Evolutionary conservation across 1,140 invertebrate genomes (phyloP), one percentile per base, ranked within the genome.

Genomic region (Anastatus disparis): DNA sequence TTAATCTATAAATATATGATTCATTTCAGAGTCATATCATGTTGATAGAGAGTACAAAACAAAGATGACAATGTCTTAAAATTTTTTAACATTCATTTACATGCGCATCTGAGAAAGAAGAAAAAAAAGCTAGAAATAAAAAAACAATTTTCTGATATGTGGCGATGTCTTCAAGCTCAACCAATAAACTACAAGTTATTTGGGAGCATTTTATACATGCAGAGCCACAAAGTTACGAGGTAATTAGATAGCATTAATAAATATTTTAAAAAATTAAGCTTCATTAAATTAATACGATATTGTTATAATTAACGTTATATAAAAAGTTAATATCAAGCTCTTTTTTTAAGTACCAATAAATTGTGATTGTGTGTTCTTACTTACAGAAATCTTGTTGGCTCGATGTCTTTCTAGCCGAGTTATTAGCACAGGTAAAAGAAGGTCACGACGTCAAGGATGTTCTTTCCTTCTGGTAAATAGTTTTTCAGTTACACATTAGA

Each of bases 361-460:
- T 38, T 38, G 6, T n/a, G n/a, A n/a, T n/a, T 38, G n/a, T n/a
- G n/a, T n/a, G n/a, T n/a, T n/a, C n/a, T 20, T 77, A 75, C 72
- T 88, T 88, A 58, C 82, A 91, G 90, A 90, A 90, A 87, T 89
- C 87, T 44, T 87, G 85, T 42, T 91, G 89, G 89, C 80, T 91
- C 70, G 90, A 91, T 80, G 78, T 90, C 74, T 90, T 91, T 80
- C 81, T 91, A 50, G 88, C 89, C 22, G 90, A 91, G 81, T 87
- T 90, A 69, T 81, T 91, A 17, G 83, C 87, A 20, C 86, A 88
- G 65, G 77, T 90, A 53, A 88, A 89, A 76, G 87, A 90, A 71
- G 89, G 89, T 31, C 84, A 84, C 65, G 85, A 88, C 76, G 79
- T 87, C 20, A 88, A 88, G 76, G 87, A 90, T 71, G 84, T 88